Base-by-base conservation (phyloP, 1,140 invertebrate genomes). In the Meloidogyne exigua region DNA sequence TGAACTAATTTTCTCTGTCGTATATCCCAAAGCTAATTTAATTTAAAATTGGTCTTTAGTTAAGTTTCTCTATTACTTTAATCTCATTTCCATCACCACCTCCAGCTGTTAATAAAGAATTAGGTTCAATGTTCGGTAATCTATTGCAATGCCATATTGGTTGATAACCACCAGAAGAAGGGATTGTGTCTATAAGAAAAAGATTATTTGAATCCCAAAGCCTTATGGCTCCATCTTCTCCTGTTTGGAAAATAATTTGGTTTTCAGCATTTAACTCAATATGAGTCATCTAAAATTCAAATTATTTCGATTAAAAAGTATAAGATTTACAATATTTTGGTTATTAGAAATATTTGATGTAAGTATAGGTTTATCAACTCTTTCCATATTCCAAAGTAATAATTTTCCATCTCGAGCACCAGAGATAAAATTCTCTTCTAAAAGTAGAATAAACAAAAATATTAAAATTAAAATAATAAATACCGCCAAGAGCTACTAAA, bases 211-310 rank as follows among this genome's bases (percentile, higher is more conserved):
- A 44, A 69, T 81, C 80, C 80, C 80, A 81, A 12, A 81, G 25
- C 65, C 80, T 81, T 63, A 62, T 68, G 42, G 57, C 65, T 32
- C 80, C 80, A 26, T 81, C 82, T 67, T 81, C 80, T n/a, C 79
- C 80, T 18, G 80, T 81, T 75, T 81, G 80, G 23, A 39, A 67
- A 25, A 81, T 12, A n/a, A 82, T 57, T 26, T 81, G 74, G 21
- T 57, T 69, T 21, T 81, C 23, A 26, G 79, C 11, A 32, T 79
- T 49, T 21, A 44, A 32, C 10, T 81, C 80, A 23, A 81, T 80
- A 70, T 81, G 80, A 10, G 78, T 79, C 18, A 79, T 78, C 69
- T 75, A 13, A 26, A 49, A 26, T 68, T 49, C 25, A 36, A 44
- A 73, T 32, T 32, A 39, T 7, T 39, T 7, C 4, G n/a, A n/a